Percentiles rank a stretch among this genome's conserved stretches.
Evolutionary conservation across 1,140 invertebrate genomes (phyloP).

Genomic region (Magallana ariakensis): DNA sequence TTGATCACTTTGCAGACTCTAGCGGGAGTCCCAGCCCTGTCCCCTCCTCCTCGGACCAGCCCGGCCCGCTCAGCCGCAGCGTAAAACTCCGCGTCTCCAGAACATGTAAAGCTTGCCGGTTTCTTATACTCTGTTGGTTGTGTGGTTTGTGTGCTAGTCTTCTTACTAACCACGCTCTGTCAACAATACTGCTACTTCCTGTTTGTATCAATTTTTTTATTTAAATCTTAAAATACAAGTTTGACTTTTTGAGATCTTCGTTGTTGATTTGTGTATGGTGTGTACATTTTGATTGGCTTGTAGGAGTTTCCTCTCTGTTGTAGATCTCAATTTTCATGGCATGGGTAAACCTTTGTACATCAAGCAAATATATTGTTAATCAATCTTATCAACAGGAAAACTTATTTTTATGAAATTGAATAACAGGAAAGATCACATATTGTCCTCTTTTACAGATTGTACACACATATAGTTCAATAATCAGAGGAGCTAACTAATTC

Average conservation of each 20-base stretch:
- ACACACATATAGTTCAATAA: not conserved
- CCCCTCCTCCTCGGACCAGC: constrained; percentile 73
- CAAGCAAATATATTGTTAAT: not conserved
- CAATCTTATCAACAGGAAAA: not conserved
- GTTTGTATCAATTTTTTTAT: constrained; percentile 47
- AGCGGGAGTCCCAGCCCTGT: constrained; percentile 75
- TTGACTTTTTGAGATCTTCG: not conserved
- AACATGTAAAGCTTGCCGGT: constrained; percentile 72
- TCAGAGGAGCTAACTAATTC: not conserved
- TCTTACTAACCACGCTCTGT: not conserved
- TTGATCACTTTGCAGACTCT: constrained; percentile 73
- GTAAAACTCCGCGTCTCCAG: constrained; percentile 77
- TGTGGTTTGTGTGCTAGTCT: constrained; percentile 33
- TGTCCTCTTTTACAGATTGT: too few relatives aligned
- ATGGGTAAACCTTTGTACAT: not conserved
- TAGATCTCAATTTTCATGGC: constrained; percentile 34
- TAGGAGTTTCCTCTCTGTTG: not conserved
- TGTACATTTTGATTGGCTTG: not conserved
- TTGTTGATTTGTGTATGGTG: constrained; percentile 34
- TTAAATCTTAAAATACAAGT: not conserved
- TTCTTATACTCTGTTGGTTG: constrained; percentile 47
- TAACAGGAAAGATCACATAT: not conserved
- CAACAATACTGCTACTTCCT: constrained; percentile 1
- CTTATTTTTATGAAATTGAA: not conserved
- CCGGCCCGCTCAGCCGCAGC: constrained; percentile 76